phyloP scores from a whole-genome alignment of 1,140 invertebrate genomes.

The Macrobrachium rosenbergii region DNA sequence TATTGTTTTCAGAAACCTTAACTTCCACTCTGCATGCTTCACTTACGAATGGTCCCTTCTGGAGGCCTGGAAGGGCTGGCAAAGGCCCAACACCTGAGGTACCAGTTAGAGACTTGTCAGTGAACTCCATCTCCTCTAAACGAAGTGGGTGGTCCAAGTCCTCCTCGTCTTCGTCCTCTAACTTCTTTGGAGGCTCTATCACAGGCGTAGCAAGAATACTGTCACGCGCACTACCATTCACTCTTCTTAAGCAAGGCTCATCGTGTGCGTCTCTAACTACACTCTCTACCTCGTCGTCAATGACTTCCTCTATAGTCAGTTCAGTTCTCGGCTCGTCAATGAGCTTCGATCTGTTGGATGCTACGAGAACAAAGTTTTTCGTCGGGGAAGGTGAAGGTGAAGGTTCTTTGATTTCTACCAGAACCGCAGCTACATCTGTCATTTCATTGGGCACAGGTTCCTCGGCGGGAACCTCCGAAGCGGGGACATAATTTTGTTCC shows the following conservation, averaged over 20 bases:
- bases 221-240: conserved; percentile 26
- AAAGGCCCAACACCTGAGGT: conserved; percentile 30
- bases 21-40: conserved; percentile 56
- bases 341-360: conserved; percentile 43
- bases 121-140: conserved; percentile 31
- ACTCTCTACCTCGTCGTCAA: not conserved
- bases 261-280: conserved; percentile 2
- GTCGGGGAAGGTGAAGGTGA: not conserved
- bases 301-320: not conserved
- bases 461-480: conserved; percentile 21
- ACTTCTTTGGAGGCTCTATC: conserved; percentile 4
- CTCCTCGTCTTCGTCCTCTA: conserved; percentile 19
- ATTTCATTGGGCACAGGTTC: not conserved
- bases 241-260: conserved; percentile 48
- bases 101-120: conserved; percentile 16
- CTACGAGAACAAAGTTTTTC: conserved; percentile 53
- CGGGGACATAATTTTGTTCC: conserved; percentile 54
- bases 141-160: conserved; percentile 3
- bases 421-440: no score
- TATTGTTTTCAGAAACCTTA: conserved; percentile 39
- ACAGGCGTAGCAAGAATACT: conserved; percentile 30
- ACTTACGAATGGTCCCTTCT: conserved; percentile 55
- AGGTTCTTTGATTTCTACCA: no score
- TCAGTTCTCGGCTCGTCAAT: conserved; percentile 49
- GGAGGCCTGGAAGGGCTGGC: conserved; percentile 37